Conservation (phyloP, 2,797 vertebrate genomes). For the Pelodytes ibericus region DNA sequence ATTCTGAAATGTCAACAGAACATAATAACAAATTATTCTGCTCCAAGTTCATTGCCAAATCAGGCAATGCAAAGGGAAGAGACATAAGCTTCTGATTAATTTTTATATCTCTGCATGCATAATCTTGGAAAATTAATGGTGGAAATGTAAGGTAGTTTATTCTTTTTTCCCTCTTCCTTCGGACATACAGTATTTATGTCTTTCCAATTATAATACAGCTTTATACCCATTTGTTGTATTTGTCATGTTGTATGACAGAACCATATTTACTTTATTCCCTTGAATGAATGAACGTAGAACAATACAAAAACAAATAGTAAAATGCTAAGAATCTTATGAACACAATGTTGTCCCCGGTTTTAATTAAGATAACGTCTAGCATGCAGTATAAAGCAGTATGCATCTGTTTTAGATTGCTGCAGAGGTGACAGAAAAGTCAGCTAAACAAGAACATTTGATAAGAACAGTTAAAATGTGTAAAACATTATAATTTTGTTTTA, state of each 20-base stretch:
- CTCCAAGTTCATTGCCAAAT: background rate
- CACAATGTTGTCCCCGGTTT: constrained; percentile 53
- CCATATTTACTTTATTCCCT: constrained; percentile 3
- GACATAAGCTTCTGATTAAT: constrained; percentile 3
- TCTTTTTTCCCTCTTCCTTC: background rate
- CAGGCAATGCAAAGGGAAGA: background rate
- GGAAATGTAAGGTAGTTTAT: background rate
- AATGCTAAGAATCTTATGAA: constrained; percentile 51
- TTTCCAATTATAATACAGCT: constrained; percentile 20
- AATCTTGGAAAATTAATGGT: constrained; percentile 30
- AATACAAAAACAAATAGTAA: constrained; percentile 49
- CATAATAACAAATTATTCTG: constrained; percentile 1
- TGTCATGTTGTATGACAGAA: constrained; percentile 3
- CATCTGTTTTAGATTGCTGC: constrained; percentile 34
- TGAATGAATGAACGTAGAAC: constrained; percentile 44
- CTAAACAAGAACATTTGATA: background rate
- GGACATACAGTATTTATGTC: background rate
- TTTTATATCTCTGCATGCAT: constrained; percentile 19
- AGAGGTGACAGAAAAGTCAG: too few species aligned
- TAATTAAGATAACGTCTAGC: constrained; percentile 59
- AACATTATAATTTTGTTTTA: too few species aligned
- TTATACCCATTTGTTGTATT: constrained; percentile 18
- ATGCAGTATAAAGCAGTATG: constrained; percentile 39
- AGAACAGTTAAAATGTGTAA: background rate
- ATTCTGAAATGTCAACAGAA: background rate